phyloP scores from a whole-genome alignment of 1,140 invertebrate species.

The Aphelinus atriplicis region DNA sequence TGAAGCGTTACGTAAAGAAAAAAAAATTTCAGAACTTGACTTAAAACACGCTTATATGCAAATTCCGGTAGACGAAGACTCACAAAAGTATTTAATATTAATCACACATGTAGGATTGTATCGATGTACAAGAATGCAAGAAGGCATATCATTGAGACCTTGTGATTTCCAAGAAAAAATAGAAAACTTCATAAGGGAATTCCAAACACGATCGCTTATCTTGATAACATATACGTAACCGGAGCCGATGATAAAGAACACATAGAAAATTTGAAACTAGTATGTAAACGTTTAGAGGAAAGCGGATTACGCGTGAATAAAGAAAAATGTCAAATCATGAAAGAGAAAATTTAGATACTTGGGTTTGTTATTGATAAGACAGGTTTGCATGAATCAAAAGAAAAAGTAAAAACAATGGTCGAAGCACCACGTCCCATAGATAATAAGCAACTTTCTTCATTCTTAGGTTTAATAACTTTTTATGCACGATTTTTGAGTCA shows the following conservation, averaged over 20 bases:
- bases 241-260: neutral
- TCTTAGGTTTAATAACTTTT: neutral
- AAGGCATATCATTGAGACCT: too few relatives aligned
- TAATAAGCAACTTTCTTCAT: neutral
- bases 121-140: too few relatives aligned
- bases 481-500: constrained; percentile 40
- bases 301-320: neutral
- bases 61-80: too few relatives aligned
- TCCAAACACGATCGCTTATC: too few relatives aligned
- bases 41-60: too few relatives aligned
- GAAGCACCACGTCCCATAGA: neutral
- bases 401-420: constrained; percentile 4
- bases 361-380: neutral
- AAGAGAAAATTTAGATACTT: neutral
- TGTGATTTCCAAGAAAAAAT: too few relatives aligned
- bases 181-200: too few relatives aligned
- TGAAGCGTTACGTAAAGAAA: neutral
- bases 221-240: too few relatives aligned
- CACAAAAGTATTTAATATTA: too few relatives aligned
- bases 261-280: neutral
- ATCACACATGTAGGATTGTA: too few relatives aligned
- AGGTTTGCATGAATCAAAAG: neutral
- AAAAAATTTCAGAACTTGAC: too few relatives aligned
- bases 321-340: neutral
- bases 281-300: neutral